Base-by-base conservation (phyloP, 2,888 invertebrate species). In the Eueremaeus valkanovi region DNA sequence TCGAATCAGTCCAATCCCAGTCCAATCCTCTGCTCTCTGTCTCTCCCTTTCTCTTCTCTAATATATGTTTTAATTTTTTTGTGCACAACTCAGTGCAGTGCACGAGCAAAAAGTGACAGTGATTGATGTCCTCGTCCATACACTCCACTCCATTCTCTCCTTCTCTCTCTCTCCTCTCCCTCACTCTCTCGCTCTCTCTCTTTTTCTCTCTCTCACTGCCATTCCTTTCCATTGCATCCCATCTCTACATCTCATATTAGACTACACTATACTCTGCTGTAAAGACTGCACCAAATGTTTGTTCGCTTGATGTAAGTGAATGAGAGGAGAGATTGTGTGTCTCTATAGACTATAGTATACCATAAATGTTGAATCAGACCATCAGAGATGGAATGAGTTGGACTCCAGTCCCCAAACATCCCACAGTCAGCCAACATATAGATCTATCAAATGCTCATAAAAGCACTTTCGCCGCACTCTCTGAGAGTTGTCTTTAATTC, bases 31-130 rank as follows among this genome's bases (percentile, higher is more conserved):
- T n/a, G n/a, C n/a, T n/a, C n/a, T n/a, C n/a, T n/a, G n/a, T n/a
- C n/a, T n/a, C n/a, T n/a, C n/a, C n/a, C n/a, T n/a, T n/a, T n/a
- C n/a, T n/a, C n/a, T n/a, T 58, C 8, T 58, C 16, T 73, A 33
- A 72, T 66, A 73, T 68, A 76, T 68, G 61, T 40, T 63, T 76
- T 76, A 42, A 76, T 36, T 33, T 76, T 76, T 73, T 76, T 73
- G n/a, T n/a, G n/a, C n/a, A n/a, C n/a, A n/a, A n/a, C 31, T 16
- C 16, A 51, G 51, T 72, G 49, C 6, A 45, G 24, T 8, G 29
- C 27, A 13, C 9, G 16, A 29, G 31, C 31, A 61, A 61, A 61
- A 61, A 63, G 42, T 51, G 72, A 72, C 42, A 75, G 73, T 63
- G 63, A 76, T 75, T 76, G 45, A 40, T 45, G 45, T 16, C 40